Percentiles rank a stretch among this genome's conserved stretches.
phyloP scores from a whole-genome alignment of 1,140 invertebrate genomes.

The Formica exsecta region DNA sequence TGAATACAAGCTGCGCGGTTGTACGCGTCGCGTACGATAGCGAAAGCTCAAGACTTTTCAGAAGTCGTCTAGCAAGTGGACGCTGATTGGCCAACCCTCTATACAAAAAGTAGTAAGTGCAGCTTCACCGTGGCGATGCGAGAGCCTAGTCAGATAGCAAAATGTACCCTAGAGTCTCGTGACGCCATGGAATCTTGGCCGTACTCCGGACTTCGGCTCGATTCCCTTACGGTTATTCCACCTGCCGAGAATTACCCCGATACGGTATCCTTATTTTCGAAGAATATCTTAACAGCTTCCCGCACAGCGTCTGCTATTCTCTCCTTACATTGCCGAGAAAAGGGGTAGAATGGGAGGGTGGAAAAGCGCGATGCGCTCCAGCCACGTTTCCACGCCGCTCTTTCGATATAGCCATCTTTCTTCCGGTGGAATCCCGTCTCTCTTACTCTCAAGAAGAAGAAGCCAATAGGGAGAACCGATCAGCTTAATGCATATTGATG shows the following conservation, averaged over 20 bases:
- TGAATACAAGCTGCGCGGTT: neutral
- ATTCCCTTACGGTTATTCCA: conserved; percentile 85
- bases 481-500: conserved; percentile 87
- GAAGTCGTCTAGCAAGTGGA: conserved; percentile 69
- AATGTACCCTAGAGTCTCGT: conserved; percentile 83
- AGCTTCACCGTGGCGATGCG: conserved; percentile 51
- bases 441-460: conserved; percentile 76
- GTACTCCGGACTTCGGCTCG: conserved; percentile 79
- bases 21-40: conserved; percentile 31
- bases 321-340: conserved; percentile 62
- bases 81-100: conserved; percentile 65
- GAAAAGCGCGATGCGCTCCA: conserved; percentile 31
- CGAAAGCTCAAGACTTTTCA: conserved; percentile 56
- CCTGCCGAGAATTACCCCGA: conserved; percentile 82
- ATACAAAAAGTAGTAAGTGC: conserved; percentile 70
- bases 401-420: conserved; percentile 59
- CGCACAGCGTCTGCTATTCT: conserved; percentile 71
- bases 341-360: conserved; percentile 57
- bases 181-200: conserved; percentile 81
- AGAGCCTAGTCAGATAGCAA: conserved; percentile 79
- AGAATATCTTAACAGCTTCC: conserved; percentile 83
- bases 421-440: conserved; percentile 65
- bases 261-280: conserved; percentile 83
- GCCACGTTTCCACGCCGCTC: conserved; percentile 55
- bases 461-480: conserved; percentile 85